Conservation (phyloP, 2,888 invertebrate genomes). For the Sarcophaga variegata region DNA sequence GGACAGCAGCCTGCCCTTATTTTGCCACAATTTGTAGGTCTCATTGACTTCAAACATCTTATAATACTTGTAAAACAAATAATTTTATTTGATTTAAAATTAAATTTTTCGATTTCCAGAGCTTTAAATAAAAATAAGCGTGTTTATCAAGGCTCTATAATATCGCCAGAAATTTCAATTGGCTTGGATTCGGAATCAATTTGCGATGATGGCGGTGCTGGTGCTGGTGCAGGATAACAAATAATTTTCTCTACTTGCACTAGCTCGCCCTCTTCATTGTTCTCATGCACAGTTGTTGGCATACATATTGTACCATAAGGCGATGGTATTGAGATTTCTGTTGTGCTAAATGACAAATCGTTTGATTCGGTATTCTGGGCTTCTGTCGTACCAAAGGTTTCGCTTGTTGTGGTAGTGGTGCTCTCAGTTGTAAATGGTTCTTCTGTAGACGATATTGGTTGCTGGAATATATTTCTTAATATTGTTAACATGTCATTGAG, state of each 20-base stretch:
- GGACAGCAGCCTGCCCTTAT: no score
- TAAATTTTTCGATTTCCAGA: conserved; percentile 21
- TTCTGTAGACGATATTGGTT: conserved; percentile 49
- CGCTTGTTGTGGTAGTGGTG: conserved; percentile 1
- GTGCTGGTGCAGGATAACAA: conserved; percentile 78
- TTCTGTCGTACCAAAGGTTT: not conserved
- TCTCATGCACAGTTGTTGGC: conserved; percentile 78
- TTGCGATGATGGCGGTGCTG: conserved; percentile 69
- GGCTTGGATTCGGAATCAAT: conserved; percentile 46
- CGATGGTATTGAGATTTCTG: not conserved
- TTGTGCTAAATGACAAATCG: not conserved
- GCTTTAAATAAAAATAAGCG: not conserved
- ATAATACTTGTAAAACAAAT: no score
- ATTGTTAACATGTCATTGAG: conserved; percentile 43
- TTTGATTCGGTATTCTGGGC: not conserved
- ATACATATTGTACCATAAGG: conserved; percentile 77
- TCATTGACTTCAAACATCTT: no score
- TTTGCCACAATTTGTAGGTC: no score
- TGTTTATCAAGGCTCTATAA: conserved; percentile 40
- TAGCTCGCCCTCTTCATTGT: conserved; percentile 73
- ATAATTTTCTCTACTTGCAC: conserved; percentile 76
- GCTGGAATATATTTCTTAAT: conserved; percentile 73
- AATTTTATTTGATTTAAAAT: not conserved
- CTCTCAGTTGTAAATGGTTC: not conserved
- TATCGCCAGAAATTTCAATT: conserved; percentile 61